phyloP scores from a whole-genome alignment of 37 sponge, comb jelly and placozoan species.

The Tethya wilhelma region DNA sequence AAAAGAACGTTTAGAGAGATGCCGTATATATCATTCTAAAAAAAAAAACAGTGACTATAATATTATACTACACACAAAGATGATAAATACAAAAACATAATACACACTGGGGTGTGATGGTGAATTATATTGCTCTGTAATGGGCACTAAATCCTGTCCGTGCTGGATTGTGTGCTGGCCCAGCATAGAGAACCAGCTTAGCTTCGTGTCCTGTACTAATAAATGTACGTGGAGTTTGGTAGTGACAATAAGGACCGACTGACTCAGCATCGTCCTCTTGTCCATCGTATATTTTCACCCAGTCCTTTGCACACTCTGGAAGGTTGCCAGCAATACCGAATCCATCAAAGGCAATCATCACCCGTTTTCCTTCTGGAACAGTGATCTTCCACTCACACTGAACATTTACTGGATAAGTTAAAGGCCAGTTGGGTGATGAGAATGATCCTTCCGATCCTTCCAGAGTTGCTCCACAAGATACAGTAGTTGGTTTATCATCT shows the following conservation, averaged over 20 bases:
- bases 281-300: neutral
- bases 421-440: neutral
- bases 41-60: too few relatives aligned
- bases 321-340: neutral
- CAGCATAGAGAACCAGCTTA: neutral
- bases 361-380: neutral
- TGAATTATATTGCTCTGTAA: too few relatives aligned
- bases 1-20: too few relatives aligned
- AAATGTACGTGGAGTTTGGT: neutral
- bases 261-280: neutral
- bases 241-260: neutral
- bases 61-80: too few relatives aligned
- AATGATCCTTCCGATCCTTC: neutral
- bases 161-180: neutral
- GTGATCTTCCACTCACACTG: slow-evolving; percentile 7
- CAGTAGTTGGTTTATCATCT: too few relatives aligned
- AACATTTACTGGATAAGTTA: slow-evolving; percentile 1
- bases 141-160: neutral
- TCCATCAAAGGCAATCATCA: slow-evolving; percentile 1
- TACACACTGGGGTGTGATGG: too few relatives aligned
- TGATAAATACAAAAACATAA: too few relatives aligned
- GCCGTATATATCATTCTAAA: too few relatives aligned
- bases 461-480: slow-evolving; percentile 7
- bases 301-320: slow-evolving; percentile 7
- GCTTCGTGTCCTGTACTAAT: neutral